phyloP scores from a whole-genome alignment of 2,888 invertebrate genomes.

The Nezara viridula region DNA sequence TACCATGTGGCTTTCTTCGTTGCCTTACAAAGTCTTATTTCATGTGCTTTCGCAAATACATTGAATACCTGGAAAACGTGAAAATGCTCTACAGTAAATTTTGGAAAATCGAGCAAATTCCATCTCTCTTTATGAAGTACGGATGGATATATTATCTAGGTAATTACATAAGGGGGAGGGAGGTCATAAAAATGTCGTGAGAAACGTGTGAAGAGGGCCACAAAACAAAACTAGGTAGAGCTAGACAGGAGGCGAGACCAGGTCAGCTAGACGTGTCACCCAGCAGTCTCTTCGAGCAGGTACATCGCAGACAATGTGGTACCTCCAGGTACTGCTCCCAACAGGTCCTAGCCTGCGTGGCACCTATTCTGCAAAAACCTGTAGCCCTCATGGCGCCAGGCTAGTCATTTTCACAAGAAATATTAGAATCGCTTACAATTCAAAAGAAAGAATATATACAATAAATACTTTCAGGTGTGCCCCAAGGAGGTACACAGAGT shows the following conservation, averaged over 20 bases:
- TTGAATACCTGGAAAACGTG: too few relatives aligned
- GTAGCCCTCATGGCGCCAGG: background rate
- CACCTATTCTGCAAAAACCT: background rate
- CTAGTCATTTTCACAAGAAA: background rate
- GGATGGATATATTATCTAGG: background rate
- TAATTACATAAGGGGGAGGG: background rate
- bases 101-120: too few relatives aligned
- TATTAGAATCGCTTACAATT: too few relatives aligned
- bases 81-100: too few relatives aligned
- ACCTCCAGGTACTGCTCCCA: background rate
- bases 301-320: slow-evolving; percentile 1
- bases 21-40: too few relatives aligned
- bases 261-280: slow-evolving; percentile 18
- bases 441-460: too few relatives aligned
- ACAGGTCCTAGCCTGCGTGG: background rate
- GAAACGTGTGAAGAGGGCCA: background rate
- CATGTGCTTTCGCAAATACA: too few relatives aligned
- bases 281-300: background rate
- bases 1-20: too few relatives aligned
- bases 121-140: too few relatives aligned
- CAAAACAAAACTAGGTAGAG: background rate
- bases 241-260: background rate
- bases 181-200: background rate
- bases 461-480: too few relatives aligned
- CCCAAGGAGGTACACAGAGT: too few relatives aligned